These are phyloP conservation scores for Pipistrellus pygmaeus DNA, from an alignment of 2,797 vertebrate species.

Conservation along the genomic window DNA sequence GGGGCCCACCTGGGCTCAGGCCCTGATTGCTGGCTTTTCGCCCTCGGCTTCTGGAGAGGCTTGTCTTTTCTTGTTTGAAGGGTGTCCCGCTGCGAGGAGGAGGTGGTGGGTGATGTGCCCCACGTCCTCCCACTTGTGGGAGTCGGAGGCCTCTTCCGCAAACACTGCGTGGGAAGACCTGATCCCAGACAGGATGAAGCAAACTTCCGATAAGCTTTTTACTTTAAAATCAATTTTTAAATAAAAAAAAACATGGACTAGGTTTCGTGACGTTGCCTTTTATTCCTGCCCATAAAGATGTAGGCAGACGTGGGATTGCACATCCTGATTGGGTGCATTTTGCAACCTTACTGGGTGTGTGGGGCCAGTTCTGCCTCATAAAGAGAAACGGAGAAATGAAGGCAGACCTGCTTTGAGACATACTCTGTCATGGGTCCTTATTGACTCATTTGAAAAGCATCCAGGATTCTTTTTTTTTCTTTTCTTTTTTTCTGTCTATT, in stretches of 20 bases:
- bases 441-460: constrained; percentile 27
- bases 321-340: constrained; percentile 41
- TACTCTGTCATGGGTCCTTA: not conserved
- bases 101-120: not conserved
- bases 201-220: not conserved
- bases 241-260: not conserved
- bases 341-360: not conserved
- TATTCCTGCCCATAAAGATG: constrained; percentile 5
- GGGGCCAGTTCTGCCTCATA: constrained; percentile 19
- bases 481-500: not conserved
- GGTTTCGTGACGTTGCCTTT: constrained; percentile 2
- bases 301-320: constrained; percentile 32
- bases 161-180: not conserved
- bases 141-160: constrained; percentile 45
- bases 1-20: constrained; percentile 73
- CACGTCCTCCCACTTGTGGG: not conserved
- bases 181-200: not conserved
- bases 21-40: constrained; percentile 78
- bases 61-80: constrained; percentile 38
- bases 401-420: constrained; percentile 42
- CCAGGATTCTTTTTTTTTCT: not conserved
- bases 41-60: constrained; percentile 74
- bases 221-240: not conserved
- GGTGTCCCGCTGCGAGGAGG: not conserved
- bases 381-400: constrained; percentile 32